Conservation (phyloP, 2,888 invertebrate genomes). For the Tolmerus cingulatus region DNA sequence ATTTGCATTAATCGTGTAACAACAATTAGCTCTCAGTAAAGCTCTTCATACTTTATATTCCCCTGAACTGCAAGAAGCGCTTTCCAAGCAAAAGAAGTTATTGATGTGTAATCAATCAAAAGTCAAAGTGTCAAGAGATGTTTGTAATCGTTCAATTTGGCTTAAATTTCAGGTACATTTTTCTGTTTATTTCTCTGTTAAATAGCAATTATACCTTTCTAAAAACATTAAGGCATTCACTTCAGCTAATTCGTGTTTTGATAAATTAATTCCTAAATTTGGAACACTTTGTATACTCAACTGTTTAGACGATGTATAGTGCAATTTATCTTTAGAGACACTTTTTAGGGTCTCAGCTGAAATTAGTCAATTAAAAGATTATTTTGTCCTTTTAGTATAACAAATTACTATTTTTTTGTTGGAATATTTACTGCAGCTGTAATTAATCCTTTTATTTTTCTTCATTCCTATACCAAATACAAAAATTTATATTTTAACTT, state of each 20-base stretch:
- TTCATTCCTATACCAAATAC: too few relatives aligned
- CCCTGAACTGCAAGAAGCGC: not conserved
- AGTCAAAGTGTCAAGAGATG: not conserved
- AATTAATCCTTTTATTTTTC: too few relatives aligned
- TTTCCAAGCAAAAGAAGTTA: not conserved
- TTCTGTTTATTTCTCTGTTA: not conserved
- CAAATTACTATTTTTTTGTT: not conserved
- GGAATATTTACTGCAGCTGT: not conserved
- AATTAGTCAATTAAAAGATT: not conserved
- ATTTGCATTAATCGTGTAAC: too few relatives aligned
- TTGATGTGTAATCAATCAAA: not conserved
- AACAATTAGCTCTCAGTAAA: too few relatives aligned
- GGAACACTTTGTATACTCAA: not conserved
- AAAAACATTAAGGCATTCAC: not conserved
- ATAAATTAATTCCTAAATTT: not conserved
- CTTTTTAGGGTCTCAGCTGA: not conserved
- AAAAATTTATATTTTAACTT: too few relatives aligned
- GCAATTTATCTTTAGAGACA: not conserved
- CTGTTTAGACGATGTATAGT: not conserved
- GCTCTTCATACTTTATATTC: not conserved
- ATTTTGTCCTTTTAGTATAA: not conserved
- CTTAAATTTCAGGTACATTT: not conserved
- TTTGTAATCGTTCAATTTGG: not conserved
- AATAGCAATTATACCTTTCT: not conserved
- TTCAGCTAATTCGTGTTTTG: not conserved